Evolutionary conservation across 1,140 invertebrate species (phyloP).

Genomic region (Theocolax elegans): DNA sequence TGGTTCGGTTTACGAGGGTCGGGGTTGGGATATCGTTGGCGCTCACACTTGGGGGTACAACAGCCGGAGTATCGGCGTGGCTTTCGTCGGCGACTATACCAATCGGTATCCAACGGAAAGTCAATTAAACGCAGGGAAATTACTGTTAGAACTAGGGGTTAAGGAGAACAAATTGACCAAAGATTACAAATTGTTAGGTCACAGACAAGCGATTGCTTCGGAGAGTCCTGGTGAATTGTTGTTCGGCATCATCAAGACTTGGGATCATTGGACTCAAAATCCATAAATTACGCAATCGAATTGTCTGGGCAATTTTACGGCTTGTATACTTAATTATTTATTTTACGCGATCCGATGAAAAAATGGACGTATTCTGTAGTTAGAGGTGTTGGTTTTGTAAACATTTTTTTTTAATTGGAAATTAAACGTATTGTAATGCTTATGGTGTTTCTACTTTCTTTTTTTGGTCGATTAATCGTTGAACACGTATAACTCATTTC

Average conservation of each 20-base stretch:
- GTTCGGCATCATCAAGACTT: conserved; percentile 72
- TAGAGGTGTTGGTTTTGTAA: too few species aligned
- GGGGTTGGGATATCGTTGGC: conserved; percentile 78
- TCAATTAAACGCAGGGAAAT: neutral
- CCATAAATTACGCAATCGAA: conserved; percentile 13
- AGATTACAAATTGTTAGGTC: conserved; percentile 76
- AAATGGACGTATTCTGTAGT: too few species aligned
- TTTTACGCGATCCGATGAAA: too few species aligned
- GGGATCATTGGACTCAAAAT: conserved; percentile 70
- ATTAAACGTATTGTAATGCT: too few species aligned
- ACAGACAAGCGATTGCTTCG: conserved; percentile 74
- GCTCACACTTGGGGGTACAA: conserved; percentile 80
- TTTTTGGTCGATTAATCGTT: too few species aligned
- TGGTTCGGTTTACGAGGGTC: conserved; percentile 78
- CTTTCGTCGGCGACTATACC: conserved; percentile 68
- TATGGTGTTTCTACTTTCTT: too few species aligned
- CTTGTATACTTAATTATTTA: too few species aligned
- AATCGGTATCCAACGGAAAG: neutral
- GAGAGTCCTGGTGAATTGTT: conserved; percentile 76
- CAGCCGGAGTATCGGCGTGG: conserved; percentile 77
- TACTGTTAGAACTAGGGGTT: conserved; percentile 63
- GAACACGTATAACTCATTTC: too few species aligned
- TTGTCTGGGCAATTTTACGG: too few species aligned
- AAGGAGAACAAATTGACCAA: conserved; percentile 69
- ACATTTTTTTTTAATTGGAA: too few species aligned